phyloP scores from a whole-genome alignment of 2,797 vertebrate species.

The Lindbergichthys nudifrons region DNA sequence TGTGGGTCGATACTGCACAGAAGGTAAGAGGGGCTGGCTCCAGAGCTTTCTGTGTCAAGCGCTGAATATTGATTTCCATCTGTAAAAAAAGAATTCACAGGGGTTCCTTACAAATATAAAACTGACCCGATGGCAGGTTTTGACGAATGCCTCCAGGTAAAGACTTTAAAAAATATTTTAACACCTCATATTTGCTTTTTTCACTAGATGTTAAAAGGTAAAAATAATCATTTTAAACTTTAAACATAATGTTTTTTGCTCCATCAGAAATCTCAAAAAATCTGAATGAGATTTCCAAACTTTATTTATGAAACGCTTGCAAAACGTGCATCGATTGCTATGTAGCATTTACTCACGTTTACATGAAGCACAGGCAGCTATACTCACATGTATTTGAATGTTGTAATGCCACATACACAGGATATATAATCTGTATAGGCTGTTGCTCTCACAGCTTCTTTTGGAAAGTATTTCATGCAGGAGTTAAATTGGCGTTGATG shows the following conservation, averaged over 20 bases:
- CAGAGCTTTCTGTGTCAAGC: constrained; percentile 59
- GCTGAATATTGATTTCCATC: constrained; percentile 59
- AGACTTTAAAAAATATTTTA: background rate
- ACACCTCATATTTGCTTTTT: background rate
- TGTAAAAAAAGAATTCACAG: constrained; percentile 49
- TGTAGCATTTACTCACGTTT: constrained; percentile 30
- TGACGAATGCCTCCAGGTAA: constrained; percentile 25
- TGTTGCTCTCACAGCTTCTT: constrained; percentile 49
- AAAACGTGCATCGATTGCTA: constrained; percentile 37
- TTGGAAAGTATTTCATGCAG: constrained; percentile 57
- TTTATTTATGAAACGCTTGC: constrained; percentile 37
- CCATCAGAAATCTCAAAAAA: constrained; percentile 35
- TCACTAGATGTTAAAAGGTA: background rate
- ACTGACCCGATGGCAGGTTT: constrained; percentile 11
- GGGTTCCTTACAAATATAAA: constrained; percentile 42
- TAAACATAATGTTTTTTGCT: constrained; percentile 20
- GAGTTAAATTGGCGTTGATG: constrained; percentile 69
- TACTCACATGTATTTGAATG: constrained; percentile 17
- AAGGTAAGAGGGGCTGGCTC: constrained; percentile 89
- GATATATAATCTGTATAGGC: constrained; percentile 28
- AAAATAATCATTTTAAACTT: constrained; percentile 22
- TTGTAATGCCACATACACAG: constrained; percentile 28
- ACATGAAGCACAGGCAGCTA: constrained; percentile 6
- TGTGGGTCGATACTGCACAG: constrained; percentile 92
- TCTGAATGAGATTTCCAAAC: constrained; percentile 38